These are phyloP conservation scores for Lamprotornis superbus DNA, from an alignment of 2,113 vertebrate species.

Conservation along the genomic window DNA sequence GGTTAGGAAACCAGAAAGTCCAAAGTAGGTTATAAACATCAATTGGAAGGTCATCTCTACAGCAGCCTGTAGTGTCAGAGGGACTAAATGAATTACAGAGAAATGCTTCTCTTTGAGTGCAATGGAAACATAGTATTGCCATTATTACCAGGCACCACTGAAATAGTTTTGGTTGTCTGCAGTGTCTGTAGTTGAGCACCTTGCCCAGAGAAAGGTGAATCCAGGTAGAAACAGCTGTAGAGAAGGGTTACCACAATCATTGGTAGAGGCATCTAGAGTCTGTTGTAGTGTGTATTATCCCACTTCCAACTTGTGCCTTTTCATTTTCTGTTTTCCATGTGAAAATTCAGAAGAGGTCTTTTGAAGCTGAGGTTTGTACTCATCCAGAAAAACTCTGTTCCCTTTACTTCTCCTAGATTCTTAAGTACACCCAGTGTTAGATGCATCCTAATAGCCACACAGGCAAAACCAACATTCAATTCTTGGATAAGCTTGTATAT, in stretches of 20 bases:
- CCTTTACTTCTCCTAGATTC: not conserved
- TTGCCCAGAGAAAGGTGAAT: not conserved
- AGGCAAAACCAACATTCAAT: not conserved
- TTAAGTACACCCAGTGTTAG: not conserved
- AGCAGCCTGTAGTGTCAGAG: not conserved
- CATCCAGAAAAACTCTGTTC: rapidly evolving
- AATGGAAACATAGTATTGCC: not conserved
- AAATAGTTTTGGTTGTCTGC: not conserved
- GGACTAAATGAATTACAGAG: not conserved
- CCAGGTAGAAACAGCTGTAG: not conserved
- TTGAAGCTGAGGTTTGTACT: not conserved
- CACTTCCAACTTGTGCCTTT: not conserved
- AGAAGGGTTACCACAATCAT: not conserved
- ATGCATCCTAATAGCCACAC: not conserved
- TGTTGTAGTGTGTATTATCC: not conserved
- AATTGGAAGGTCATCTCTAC: not conserved
- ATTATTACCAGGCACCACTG: not conserved
- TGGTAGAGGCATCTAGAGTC: not conserved
- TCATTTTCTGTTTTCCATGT: not conserved
- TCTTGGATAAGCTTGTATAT: not conserved
- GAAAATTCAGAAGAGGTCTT: not conserved
- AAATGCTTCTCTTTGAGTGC: not conserved
- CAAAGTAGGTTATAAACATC: not conserved
- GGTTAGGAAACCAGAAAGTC: not conserved
- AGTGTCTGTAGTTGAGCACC: not conserved